These are phyloP conservation scores for Troglohyphantes excavatus DNA, from an alignment of 2,888 invertebrate species.

Conservation along the genomic window DNA sequence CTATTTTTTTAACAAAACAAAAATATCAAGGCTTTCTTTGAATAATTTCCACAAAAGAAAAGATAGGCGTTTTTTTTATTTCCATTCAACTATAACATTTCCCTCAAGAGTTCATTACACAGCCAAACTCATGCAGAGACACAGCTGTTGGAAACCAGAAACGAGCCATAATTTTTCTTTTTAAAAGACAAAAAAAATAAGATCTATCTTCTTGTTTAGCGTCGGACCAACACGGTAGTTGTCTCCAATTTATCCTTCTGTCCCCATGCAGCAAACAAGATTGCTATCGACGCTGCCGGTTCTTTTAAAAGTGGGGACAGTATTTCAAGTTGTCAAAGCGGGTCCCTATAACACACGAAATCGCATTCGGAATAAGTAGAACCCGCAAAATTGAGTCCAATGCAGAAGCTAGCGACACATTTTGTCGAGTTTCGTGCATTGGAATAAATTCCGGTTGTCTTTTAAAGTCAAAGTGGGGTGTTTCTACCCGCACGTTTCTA, in stretches of 20 bases:
- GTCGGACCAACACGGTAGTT: conserved; percentile 48
- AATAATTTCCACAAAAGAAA: background rate
- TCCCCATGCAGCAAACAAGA: conserved; percentile 64
- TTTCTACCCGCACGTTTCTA: conserved; percentile 52
- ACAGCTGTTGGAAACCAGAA: conserved; percentile 37
- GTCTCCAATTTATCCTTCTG: conserved; percentile 73
- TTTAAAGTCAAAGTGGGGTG: conserved; percentile 42
- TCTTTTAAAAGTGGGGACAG: conserved; percentile 66
- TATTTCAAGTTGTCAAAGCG: conserved; percentile 73
- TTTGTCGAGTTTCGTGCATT: conserved; percentile 35
- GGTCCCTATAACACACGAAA: conserved; percentile 25
- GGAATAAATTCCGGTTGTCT: conserved; percentile 51
- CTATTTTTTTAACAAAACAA: too few species aligned
- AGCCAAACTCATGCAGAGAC: conserved; percentile 35
- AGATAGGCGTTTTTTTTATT: conserved; percentile 20
- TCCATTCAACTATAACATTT: conserved; percentile 51
- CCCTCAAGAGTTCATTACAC: conserved; percentile 56
- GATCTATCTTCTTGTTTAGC: conserved; percentile 64
- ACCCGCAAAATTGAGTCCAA: conserved; percentile 66
- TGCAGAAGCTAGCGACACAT: conserved; percentile 44
- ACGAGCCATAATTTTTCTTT: conserved; percentile 3
- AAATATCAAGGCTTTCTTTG: too few species aligned
- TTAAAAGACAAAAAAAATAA: conserved; percentile 17
- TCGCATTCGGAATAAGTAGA: conserved; percentile 65
- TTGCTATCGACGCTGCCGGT: conserved; percentile 61